phyloP scores from a whole-genome alignment of 2,113 vertebrate species.

The Dicrurus megarhynchus region DNA sequence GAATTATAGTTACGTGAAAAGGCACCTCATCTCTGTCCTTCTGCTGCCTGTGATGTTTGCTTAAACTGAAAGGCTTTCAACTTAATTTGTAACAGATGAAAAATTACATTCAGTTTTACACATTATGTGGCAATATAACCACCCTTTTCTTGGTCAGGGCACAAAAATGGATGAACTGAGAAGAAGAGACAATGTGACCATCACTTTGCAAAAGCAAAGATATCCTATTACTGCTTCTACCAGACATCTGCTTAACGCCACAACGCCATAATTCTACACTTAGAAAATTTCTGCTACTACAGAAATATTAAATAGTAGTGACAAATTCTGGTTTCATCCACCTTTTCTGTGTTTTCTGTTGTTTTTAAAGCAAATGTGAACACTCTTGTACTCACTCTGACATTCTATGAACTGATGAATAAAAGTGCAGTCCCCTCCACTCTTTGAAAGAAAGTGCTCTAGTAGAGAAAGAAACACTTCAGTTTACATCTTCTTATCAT shows the following conservation, averaged over 20 bases:
- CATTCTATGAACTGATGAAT: constrained; percentile 95
- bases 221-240: not conserved
- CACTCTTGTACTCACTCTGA: constrained; percentile 92
- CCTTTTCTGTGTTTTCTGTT: not conserved
- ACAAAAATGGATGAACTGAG: not conserved
- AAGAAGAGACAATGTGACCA: not conserved
- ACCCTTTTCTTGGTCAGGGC: not conserved
- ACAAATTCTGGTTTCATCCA: not conserved
- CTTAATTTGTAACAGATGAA: not conserved
- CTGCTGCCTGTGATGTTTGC: not conserved
- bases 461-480: constrained; percentile 88
- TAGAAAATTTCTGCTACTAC: not conserved
- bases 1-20: not conserved
- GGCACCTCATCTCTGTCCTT: not conserved
- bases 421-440: constrained; percentile 92
- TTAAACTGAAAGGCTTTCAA: not conserved
- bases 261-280: not conserved
- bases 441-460: constrained; percentile 97
- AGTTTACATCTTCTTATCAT: constrained; percentile 57
- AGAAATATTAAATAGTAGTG: not conserved
- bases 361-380: constrained; percentile 72
- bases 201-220: not conserved
- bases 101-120: not conserved
- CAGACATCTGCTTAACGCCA: not conserved
- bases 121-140: not conserved